phyloP scores from a whole-genome alignment of 2,888 invertebrate species.

The Acrobasis repandana region DNA sequence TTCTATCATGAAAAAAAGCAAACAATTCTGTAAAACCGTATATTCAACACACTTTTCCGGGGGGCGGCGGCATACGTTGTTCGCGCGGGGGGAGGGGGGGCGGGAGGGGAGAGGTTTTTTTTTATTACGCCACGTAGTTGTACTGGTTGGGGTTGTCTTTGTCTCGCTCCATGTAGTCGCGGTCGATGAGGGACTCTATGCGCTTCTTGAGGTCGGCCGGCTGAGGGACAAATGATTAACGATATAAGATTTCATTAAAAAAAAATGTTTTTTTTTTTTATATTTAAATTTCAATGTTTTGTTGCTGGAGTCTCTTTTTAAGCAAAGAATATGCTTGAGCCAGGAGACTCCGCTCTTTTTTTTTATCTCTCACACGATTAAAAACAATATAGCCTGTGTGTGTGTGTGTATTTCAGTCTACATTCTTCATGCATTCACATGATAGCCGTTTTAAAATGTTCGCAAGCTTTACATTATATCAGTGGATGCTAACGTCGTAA shows the following conservation, averaged over 20 bases:
- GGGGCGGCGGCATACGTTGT: conserved; percentile 7
- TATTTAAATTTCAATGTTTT: too few relatives aligned
- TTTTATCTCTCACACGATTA: too few relatives aligned
- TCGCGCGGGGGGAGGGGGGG: conserved; percentile 8
- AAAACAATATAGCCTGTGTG: too few relatives aligned
- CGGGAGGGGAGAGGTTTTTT: conserved; percentile 23
- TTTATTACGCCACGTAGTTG: conserved; percentile 99
- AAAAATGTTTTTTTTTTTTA: too few relatives aligned
- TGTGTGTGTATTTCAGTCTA: too few relatives aligned
- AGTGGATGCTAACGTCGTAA: too few relatives aligned
- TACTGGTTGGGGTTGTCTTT: conserved; percentile 99
- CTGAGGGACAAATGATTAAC: conserved; percentile 72
- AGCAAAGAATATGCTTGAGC: too few relatives aligned
- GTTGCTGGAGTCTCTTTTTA: too few relatives aligned
- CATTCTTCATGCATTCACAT: too few relatives aligned
- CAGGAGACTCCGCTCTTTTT: too few relatives aligned
- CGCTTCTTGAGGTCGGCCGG: conserved; percentile 99
- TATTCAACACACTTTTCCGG: background rate
- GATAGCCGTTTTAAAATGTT: too few relatives aligned
- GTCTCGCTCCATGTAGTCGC: conserved; percentile 99
- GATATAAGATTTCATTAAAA: conserved; percentile 21
- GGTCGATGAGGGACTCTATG: conserved; percentile 98
- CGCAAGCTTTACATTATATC: too few relatives aligned
- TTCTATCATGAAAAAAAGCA: background rate
- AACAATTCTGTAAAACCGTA: background rate